Conservation (phyloP, 2,888 invertebrate genomes). For the Acleris sparsana region DNA sequence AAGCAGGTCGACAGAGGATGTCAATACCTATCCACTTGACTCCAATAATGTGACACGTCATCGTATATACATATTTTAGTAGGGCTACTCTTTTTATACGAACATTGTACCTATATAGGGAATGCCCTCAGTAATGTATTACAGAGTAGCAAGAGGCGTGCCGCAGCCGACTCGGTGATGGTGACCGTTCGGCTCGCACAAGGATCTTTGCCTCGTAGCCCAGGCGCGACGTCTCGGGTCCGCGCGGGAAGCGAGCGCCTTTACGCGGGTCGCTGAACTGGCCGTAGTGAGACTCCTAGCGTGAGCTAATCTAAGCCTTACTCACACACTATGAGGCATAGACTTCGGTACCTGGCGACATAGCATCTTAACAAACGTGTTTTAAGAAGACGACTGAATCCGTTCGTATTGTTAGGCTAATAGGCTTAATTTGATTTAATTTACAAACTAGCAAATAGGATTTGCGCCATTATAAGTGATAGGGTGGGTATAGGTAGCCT, state of each 20-base stretch:
- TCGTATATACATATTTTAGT: too few relatives aligned
- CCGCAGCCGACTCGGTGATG: too few relatives aligned
- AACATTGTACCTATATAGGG: too few relatives aligned
- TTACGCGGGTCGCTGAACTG: slow-evolving; percentile 65
- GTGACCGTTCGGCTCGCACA: too few relatives aligned
- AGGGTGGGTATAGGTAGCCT: slow-evolving; percentile 58
- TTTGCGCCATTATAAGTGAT: slow-evolving; percentile 49
- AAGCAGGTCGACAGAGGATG: too few relatives aligned
- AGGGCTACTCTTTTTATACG: too few relatives aligned
- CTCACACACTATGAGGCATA: slow-evolving; percentile 34
- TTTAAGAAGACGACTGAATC: slow-evolving; percentile 45
- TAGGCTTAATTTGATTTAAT: slow-evolving; percentile 45
- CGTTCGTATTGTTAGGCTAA: slow-evolving; percentile 29
- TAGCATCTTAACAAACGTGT: slow-evolving; percentile 71
- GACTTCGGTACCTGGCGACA: slow-evolving; percentile 44
- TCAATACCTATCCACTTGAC: too few relatives aligned
- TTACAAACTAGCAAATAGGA: slow-evolving; percentile 39
- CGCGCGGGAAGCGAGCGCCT: slow-evolving; percentile 64
- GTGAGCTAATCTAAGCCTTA: too few relatives aligned
- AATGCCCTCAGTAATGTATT: too few relatives aligned
- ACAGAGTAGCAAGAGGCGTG: too few relatives aligned
- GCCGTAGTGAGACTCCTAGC: slow-evolving; percentile 45
- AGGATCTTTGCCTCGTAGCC: too few relatives aligned
- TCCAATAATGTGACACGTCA: too few relatives aligned
- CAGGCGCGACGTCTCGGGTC: slow-evolving; percentile 7